A percentile compares a stretch with the other conserved stretches of the same genome.
phyloP scores from a whole-genome alignment of 2,797 vertebrate species.

The Morelia viridis region DNA sequence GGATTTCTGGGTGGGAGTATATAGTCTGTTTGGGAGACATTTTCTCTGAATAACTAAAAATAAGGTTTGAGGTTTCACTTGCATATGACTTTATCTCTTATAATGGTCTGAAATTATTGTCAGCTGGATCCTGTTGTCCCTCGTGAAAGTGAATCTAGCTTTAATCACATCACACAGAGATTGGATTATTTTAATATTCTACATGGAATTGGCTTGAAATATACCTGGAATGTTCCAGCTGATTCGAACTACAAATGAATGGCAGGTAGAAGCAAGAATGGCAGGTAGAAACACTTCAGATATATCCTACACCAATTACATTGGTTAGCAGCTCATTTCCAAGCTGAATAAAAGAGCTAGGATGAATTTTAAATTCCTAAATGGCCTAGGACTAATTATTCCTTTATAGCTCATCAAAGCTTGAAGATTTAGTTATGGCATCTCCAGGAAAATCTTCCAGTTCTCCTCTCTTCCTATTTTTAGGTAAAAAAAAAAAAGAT shows the following conservation, averaged over 20 bases:
- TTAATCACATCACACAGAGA: background rate
- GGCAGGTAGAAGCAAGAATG: background rate
- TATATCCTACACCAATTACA: background rate
- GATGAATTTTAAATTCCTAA: too few species aligned
- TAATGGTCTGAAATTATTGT: background rate
- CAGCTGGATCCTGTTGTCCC: background rate
- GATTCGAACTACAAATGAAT: background rate
- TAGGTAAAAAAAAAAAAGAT: too few species aligned
- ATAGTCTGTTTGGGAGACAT: background rate
- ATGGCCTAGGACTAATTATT: background rate
- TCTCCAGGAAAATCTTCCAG: background rate
- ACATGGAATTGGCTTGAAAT: background rate
- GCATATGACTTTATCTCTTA: background rate
- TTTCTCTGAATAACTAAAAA: background rate
- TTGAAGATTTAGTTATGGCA: background rate
- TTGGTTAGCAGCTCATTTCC: background rate
- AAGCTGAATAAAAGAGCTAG: background rate
- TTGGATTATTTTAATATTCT: background rate
- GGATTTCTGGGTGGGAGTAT: background rate
- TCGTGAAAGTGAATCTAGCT: background rate
- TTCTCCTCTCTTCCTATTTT: background rate
- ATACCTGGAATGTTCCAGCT: background rate
- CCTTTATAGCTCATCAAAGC: background rate
- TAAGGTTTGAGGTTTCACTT: background rate
- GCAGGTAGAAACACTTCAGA: background rate